phyloP scores from a whole-genome alignment of 2,888 invertebrate genomes.

The Bursaphelenchus okinawaensis region DNA sequence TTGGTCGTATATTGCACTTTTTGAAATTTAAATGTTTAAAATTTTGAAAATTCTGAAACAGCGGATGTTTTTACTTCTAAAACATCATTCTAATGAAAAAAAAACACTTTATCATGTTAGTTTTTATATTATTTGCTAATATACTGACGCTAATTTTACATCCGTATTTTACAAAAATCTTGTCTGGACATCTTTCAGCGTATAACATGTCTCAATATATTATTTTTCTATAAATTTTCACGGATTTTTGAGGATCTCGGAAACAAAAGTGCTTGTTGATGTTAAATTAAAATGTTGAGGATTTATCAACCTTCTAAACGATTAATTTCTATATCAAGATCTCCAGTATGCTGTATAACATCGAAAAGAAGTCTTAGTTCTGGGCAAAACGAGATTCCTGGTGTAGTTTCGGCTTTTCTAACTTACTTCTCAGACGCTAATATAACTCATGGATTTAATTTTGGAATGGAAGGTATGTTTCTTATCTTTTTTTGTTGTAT shows the following conservation, averaged over 20 bases:
- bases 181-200: background rate
- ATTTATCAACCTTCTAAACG: background rate
- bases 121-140: too few species aligned
- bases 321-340: background rate
- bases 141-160: too few species aligned
- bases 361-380: background rate
- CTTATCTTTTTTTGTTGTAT: background rate
- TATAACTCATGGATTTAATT: conserved; percentile 43
- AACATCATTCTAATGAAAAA: too few species aligned
- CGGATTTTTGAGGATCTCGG: too few species aligned
- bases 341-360: background rate
- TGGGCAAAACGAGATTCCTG: background rate
- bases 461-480: conserved; percentile 41
- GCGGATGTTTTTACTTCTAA: too few species aligned
- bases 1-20: too few species aligned
- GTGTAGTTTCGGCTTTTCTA: conserved; percentile 18
- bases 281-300: background rate
- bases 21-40: too few species aligned
- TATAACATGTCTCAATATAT: background rate
- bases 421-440: conserved; percentile 46
- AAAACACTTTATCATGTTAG: too few species aligned
- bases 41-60: too few species aligned
- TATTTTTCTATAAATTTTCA: background rate
- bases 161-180: too few species aligned
- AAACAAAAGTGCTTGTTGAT: too few species aligned